Evolutionary conservation across 2,797 vertebrate genomes (phyloP), one percentile per base, ranked within the genome.

Genomic region (Choloepus didactylus): DNA sequence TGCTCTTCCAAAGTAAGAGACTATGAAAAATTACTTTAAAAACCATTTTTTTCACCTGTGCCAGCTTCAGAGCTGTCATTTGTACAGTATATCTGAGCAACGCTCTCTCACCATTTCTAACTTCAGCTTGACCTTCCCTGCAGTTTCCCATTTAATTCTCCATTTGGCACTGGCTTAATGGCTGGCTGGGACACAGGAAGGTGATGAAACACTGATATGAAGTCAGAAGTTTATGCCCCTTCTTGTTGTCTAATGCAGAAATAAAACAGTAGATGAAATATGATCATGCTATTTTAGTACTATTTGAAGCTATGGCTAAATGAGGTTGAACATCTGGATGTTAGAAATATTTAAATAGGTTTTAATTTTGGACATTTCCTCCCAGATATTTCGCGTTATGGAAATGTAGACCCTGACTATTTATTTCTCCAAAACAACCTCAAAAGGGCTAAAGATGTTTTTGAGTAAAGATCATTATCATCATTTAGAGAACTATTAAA

Each of bases 51-150:
- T 85, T 49, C 0, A 72, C 60, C 15, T 56, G 2, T 18, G 31
- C 69, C 67, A 75, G 73, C 31, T 87, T 44, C 49, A 70, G 67
- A 87, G 77, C 9, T 60, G 73, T 86, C 84, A 54, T 97, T 97
- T 97, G 95, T 69, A 90, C 77, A 85, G 66, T 41, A 67, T 41
- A 69, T 75, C 27, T 82, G 69, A 31, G 85, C 87, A 93, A 95
- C 56, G 70, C 89, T 89, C 83, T 80, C 51, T 95, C 44, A 56
- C 25, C 79, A 64, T 2, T 94, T 96, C 93, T 95, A 96, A 87
- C 91, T 96, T 96, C 93, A 97, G 72, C 93, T 85, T 97, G 97
- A 97, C 67, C 91, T 95, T 75, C 10, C 76, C 46, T 87, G 95
- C 90, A 89, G 4, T 87, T 95, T 96, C 96, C 95, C 95, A 92